phyloP scores from a whole-genome alignment of 2,797 vertebrate species.

The Picus viridis region DNA sequence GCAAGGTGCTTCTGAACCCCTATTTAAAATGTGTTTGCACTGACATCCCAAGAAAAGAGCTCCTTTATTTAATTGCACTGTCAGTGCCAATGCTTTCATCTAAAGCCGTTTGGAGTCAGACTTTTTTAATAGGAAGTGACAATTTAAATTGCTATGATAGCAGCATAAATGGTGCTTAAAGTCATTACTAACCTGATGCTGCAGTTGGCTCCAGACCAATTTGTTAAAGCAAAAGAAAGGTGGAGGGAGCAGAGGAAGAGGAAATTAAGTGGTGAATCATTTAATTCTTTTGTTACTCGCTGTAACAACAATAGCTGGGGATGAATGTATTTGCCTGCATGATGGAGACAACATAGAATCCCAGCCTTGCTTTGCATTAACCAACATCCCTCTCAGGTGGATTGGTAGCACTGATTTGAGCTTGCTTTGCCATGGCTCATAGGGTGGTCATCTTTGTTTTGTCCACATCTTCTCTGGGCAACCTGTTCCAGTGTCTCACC shows the following conservation, averaged over 20 bases:
- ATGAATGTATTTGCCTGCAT: slow-evolving; percentile 48
- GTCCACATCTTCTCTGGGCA: neutral
- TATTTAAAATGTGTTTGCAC: slow-evolving; percentile 79
- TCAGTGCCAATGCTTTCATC: slow-evolving; percentile 76
- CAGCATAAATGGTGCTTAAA: slow-evolving; percentile 78
- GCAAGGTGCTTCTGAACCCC: slow-evolving; percentile 76
- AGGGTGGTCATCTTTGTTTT: neutral
- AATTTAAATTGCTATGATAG: slow-evolving; percentile 80
- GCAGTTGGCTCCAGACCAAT: slow-evolving; percentile 79
- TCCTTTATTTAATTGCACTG: slow-evolving; percentile 81
- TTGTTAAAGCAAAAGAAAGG: slow-evolving; percentile 77
- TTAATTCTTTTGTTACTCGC: slow-evolving; percentile 71
- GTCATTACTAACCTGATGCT: slow-evolving; percentile 77
- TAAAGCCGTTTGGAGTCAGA: slow-evolving; percentile 79
- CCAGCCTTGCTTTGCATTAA: neutral
- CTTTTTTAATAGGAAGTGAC: slow-evolving; percentile 85
- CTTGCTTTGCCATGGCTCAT: neutral
- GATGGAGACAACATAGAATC: neutral
- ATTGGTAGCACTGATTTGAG: neutral
- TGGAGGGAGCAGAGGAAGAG: slow-evolving; percentile 60
- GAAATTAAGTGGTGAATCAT: slow-evolving; percentile 72
- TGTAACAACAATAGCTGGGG: slow-evolving; percentile 65
- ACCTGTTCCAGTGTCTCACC: neutral
- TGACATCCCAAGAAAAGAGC: slow-evolving; percentile 80
- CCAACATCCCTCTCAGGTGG: neutral